A percentile compares a stretch with the other conserved stretches of the same genome.
These are phyloP conservation scores for Aphidius ervi DNA, from an alignment of 1,140 invertebrate species.

Conservation along the genomic window DNA sequence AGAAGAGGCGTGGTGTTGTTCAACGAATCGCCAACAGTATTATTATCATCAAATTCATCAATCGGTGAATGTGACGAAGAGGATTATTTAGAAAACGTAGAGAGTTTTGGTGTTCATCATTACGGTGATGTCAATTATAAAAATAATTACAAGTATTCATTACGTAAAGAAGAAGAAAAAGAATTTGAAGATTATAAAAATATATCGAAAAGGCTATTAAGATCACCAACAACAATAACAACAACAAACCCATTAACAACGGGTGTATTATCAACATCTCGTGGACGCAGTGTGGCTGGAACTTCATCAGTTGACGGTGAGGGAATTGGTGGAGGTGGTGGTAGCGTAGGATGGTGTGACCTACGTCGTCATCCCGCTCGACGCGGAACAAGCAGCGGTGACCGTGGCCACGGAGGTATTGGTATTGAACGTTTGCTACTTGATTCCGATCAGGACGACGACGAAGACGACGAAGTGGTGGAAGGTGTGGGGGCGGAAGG, in stretches of 20 bases:
- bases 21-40: conserved; percentile 19
- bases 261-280: conserved; percentile 29
- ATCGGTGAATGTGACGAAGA: conserved; percentile 3
- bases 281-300: conserved; percentile 22
- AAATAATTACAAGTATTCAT: background rate
- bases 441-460: conserved; percentile 48
- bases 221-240: conserved; percentile 39
- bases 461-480: conserved; percentile 20
- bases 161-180: background rate
- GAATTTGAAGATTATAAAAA: background rate
- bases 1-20: conserved; percentile 9
- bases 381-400: conserved; percentile 36
- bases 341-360: conserved; percentile 43
- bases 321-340: conserved; percentile 5
- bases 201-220: background rate
- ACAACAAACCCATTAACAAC: conserved; percentile 32
- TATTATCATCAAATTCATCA: conserved; percentile 9
- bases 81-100: background rate
- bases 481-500: conserved; percentile 20
- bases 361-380: conserved; percentile 45
- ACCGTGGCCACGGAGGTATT: conserved; percentile 26
- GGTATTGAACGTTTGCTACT: conserved; percentile 48
- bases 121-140: conserved; percentile 10
- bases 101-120: conserved; percentile 1
- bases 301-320: conserved; percentile 39